Conservation (phyloP, 2,888 invertebrate species). For the Drosophila meridiana region DNA sequence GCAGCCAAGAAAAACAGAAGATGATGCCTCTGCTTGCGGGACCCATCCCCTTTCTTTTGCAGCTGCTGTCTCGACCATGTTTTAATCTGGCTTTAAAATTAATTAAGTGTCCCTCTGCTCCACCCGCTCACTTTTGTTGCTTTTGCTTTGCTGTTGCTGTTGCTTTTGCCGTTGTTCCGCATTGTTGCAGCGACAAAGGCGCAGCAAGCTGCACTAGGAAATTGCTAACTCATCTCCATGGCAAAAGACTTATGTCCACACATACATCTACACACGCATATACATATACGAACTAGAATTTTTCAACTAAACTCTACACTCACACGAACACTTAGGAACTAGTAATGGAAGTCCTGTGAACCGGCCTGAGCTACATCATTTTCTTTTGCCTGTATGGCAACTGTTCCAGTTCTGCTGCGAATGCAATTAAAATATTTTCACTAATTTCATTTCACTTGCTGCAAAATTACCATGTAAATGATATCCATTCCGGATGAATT, state of each 20-base stretch:
- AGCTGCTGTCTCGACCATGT: constrained; percentile 17
- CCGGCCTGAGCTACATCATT: not conserved
- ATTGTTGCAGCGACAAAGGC: constrained; percentile 39
- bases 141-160: constrained; percentile 7
- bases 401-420: not conserved
- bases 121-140: not conserved
- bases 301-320: not conserved
- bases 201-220: constrained; percentile 20
- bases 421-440: constrained; percentile 67
- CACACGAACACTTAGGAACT: not conserved
- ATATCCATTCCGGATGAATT: constrained; percentile 60
- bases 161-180: constrained; percentile 12
- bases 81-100: constrained; percentile 68
- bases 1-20: constrained; percentile 28
- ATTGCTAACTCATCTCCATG: constrained; percentile 14
- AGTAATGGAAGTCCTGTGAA: constrained; percentile 1
- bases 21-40: constrained; percentile 7
- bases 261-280: not conserved
- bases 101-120: constrained; percentile 54
- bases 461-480: constrained; percentile 60
- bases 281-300: not conserved
- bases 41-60: not conserved
- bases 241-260: constrained; percentile 10
- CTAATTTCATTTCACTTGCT: constrained; percentile 48
- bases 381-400: constrained; percentile 1